Evolutionary conservation across 2,888 invertebrate species (phyloP), one percentile per base, ranked within the genome.

Genomic region (Stegophylla sp.): DNA sequence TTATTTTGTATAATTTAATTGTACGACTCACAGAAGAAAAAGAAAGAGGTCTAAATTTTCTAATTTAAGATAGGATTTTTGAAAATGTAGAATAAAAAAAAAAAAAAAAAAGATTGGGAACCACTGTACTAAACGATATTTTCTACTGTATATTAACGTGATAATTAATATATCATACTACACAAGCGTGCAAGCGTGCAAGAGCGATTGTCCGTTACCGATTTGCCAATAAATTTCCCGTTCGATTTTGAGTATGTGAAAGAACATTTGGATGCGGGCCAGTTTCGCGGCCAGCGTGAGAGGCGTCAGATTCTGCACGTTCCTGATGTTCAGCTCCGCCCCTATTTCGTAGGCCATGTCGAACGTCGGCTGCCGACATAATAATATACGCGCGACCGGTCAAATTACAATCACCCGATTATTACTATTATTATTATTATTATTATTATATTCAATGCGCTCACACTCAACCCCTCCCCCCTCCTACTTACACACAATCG

Each of bases 211-310:
- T 71, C 4, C 15, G 53, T 56, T 41, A 15, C 96, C 96, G 84
- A 96, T 93, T 86, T 97, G 96, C 98, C 98, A 98, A 86, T 97
- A 97, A 84, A 97, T 96, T 88, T 98, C 97, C 45, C 98, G 88
- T 86, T 97, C 97, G 83, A 98, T 93, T 87, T 97, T 97, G 85
- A 98, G 89, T 84, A 99, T 97, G 85, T 98, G 97, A 86, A 97
- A 96, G 87, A 98, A 99, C 90, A 99, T 93, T 87, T 97, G 97
- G 26, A 94, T 94, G 67, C 94, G 90, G 0, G 96, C 98, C 84
- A 98, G 87, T 87, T 95, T 96, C 0, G 98, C 98, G 0, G 98
- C 93, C 84, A 99, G 86, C 0, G 97, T 98, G 73, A 99, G 86
- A 0, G 98, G 96, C 0, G 98, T 98, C 81, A 99, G 88, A 85